These are phyloP conservation scores for Philopotamus ludificatus DNA, from an alignment of 1,140 invertebrate genomes.

Conservation along the genomic window DNA sequence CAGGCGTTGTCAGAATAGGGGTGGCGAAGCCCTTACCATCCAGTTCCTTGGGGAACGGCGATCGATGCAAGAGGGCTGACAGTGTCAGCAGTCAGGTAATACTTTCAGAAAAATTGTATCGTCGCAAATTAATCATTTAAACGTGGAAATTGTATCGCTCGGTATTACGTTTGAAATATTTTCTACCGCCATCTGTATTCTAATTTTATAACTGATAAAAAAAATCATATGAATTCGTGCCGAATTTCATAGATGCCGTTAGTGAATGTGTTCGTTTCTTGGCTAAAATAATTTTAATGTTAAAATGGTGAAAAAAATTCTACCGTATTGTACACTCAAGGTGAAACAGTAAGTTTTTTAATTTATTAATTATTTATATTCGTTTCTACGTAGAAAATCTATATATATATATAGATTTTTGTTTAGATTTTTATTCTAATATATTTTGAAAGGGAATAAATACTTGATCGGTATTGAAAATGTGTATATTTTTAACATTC, in stretches of 20 bases:
- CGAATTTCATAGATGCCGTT: background rate
- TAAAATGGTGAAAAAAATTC: slow-evolving; percentile 28
- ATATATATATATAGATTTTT: background rate
- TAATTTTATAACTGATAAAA: too few species aligned
- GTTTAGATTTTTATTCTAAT: background rate
- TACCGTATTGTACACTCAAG: slow-evolving; percentile 42
- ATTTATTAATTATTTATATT: slow-evolving; percentile 33
- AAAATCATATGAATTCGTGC: too few species aligned
- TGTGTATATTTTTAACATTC: too few species aligned
- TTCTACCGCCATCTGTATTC: too few species aligned
- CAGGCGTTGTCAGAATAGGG: slow-evolving; percentile 70
- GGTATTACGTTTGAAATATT: too few species aligned
- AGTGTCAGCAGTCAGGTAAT: slow-evolving; percentile 61
- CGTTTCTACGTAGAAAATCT: slow-evolving; percentile 19
- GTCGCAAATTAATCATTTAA: too few species aligned
- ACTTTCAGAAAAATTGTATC: too few species aligned
- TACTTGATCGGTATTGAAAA: slow-evolving; percentile 26
- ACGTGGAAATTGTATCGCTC: too few species aligned
- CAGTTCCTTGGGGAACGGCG: slow-evolving; percentile 55
- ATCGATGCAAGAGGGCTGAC: slow-evolving; percentile 51
- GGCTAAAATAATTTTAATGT: background rate
- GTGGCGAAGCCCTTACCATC: slow-evolving; percentile 85
- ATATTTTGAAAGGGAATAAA: slow-evolving; percentile 28
- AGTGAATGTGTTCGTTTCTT: background rate
- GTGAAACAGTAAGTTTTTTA: slow-evolving; percentile 38